Base-by-base conservation (phyloP, 2,797 vertebrate species). In the Okamejei kenojei region DNA sequence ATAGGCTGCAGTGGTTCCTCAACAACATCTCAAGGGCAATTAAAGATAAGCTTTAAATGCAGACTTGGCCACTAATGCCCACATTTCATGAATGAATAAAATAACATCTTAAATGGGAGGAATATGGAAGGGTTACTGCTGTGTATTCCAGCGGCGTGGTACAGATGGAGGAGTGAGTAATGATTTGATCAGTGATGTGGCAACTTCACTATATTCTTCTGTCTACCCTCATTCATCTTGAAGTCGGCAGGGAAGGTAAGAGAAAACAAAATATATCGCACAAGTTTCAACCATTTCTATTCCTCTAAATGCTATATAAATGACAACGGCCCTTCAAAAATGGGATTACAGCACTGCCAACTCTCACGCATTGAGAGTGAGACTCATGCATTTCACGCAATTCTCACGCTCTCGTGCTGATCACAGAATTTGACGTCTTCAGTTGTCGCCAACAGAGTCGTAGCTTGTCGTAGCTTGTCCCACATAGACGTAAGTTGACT, bases 151-250 rank as follows among this genome's bases (percentile, higher is more conserved):
- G 35, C 35, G 5, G 19, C 7, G 15, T 65, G 17, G 84, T 88
- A 15, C 9, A 88, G 35, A 68, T 88, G 84, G n/a, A 88, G n/a
- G 61, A 88, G 63, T 35, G 84, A 7, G 0, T 19, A 35, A 35
- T 88, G n/a, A 68, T 65, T 68, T 35, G 7, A 68, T 1, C 84
- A 35, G 84, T 35, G 84, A 65, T 68, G n/a, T 88, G n/a, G 23
- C 84, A 68, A 88, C 63, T 68, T 88, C 84, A 88, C 61, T 68
- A 68, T 35, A 68, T 35, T 65, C n/a, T 68, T 68, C 35, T 35
- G 63, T 88, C n/a, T 88, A 63, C 63, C 61, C 84, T 68, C 84
- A 21, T 88, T 88, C 61, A 88, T 68, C 21, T 35, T 88, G 84
- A 68, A 88, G 61, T 88, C 65, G 35, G 84, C 63, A 21, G 63